These are phyloP conservation scores for Pandemis heparana DNA, from an alignment of 2,888 invertebrate genomes.

Conservation along the genomic window DNA sequence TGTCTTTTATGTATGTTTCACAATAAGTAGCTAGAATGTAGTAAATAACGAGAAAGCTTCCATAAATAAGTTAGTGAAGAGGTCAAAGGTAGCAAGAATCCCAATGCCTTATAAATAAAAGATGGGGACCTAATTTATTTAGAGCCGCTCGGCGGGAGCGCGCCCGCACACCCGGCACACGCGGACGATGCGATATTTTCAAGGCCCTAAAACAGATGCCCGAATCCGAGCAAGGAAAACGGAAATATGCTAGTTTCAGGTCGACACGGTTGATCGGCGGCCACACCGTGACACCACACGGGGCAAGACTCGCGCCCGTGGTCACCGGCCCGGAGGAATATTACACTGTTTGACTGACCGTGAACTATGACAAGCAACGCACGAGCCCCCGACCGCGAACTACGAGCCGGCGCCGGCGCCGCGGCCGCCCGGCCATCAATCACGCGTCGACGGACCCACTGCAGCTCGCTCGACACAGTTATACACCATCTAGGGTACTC, in stretches of 20 bases:
- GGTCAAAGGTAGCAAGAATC: slow-evolving; percentile 32
- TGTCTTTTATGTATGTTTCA: too few species aligned
- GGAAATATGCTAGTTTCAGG: background rate
- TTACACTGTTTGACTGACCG: background rate
- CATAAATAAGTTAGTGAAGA: slow-evolving; percentile 26
- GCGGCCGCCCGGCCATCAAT: slow-evolving; percentile 9
- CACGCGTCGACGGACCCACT: background rate
- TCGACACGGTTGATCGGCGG: background rate
- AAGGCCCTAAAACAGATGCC: slow-evolving; percentile 29
- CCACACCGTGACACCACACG: background rate
- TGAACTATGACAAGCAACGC: too few species aligned
- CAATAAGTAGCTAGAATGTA: slow-evolving; percentile 10
- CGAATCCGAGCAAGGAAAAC: slow-evolving; percentile 12
- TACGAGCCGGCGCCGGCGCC: background rate
- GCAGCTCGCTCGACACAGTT: slow-evolving; percentile 14
- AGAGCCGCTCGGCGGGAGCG: slow-evolving; percentile 12
- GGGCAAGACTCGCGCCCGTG: background rate
- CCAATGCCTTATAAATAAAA: slow-evolving; percentile 37
- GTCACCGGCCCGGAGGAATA: background rate
- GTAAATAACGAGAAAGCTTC: slow-evolving; percentile 13
- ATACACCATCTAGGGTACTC: slow-evolving; percentile 1
- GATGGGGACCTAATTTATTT: slow-evolving; percentile 31
- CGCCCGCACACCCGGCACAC: slow-evolving; percentile 20
- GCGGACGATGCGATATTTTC: slow-evolving; percentile 12
- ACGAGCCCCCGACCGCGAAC: background rate